These are phyloP conservation scores for Macaria notata DNA, from an alignment of 2,888 invertebrate genomes.

Conservation along the genomic window DNA sequence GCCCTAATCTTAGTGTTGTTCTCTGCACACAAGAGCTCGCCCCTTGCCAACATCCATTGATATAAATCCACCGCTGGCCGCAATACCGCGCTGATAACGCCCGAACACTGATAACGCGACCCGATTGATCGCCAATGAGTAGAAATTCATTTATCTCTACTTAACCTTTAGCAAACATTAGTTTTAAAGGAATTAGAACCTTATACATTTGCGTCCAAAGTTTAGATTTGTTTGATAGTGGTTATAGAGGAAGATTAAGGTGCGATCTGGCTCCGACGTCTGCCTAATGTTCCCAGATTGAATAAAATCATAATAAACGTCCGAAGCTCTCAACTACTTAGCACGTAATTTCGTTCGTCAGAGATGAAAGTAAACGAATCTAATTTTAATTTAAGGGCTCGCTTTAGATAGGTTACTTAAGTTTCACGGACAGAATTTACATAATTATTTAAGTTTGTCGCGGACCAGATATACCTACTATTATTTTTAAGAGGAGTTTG, in stretches of 20 bases:
- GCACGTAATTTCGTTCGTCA: constrained; percentile 25
- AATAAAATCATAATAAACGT: constrained; percentile 25
- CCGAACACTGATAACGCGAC: constrained; percentile 72
- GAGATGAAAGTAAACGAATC: constrained; percentile 26
- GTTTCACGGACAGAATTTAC: constrained; percentile 25
- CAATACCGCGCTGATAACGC: constrained; percentile 52
- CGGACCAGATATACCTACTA: constrained; percentile 14
- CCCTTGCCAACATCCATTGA: background rate
- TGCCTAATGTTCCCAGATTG: constrained; percentile 19
- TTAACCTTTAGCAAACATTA: constrained; percentile 41
- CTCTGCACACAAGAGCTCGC: too few species aligned
- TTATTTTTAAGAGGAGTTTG: constrained; percentile 15
- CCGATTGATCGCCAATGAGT: constrained; percentile 79
- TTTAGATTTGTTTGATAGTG: constrained; percentile 29
- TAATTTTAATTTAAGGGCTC: constrained; percentile 27
- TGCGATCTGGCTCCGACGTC: constrained; percentile 40
- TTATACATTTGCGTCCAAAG: constrained; percentile 26
- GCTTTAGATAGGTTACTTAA: constrained; percentile 23
- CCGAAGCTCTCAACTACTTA: constrained; percentile 19
- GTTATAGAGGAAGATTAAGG: constrained; percentile 44
- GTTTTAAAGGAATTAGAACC: constrained; percentile 31
- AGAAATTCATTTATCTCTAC: constrained; percentile 78
- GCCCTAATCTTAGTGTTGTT: too few species aligned
- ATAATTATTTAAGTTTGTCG: constrained; percentile 27
- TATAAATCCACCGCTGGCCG: constrained; percentile 21